Evolutionary conservation across 1,140 invertebrate genomes (phyloP).

Genomic region (Aethina tumida): DNA sequence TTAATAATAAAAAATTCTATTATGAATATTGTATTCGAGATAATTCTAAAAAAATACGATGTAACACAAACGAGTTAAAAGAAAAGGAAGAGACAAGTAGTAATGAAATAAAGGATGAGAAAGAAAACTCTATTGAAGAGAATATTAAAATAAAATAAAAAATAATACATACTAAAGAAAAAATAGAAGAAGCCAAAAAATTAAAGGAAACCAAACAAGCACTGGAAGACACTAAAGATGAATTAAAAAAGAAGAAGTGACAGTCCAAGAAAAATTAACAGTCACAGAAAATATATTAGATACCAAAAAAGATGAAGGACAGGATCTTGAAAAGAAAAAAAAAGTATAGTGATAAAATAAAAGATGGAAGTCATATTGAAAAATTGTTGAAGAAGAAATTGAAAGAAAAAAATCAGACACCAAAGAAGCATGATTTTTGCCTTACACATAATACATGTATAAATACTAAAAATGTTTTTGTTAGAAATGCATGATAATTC

Average conservation of each 20-base stretch:
- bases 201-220: neutral
- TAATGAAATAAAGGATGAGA: neutral
- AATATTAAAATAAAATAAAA: neutral
- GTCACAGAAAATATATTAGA: constrained; percentile 1
- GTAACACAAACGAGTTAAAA: no score
- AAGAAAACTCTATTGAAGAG: neutral
- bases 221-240: neutral
- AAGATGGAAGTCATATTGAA: neutral
- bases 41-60: no score
- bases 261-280: neutral
- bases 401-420: neutral
- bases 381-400: neutral
- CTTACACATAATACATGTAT: no score
- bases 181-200: constrained; percentile 1
- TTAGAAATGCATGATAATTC: no score
- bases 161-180: neutral
- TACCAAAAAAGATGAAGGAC: constrained; percentile 3
- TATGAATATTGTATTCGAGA: no score
- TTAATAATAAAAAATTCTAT: no score
- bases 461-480: no score
- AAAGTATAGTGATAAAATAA: neutral
- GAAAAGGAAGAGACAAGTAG: neutral
- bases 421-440: no score
- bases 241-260: neutral
- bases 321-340: neutral